Percentiles rank a stretch among this genome's conserved stretches.
Evolutionary conservation across 2,888 invertebrate species (phyloP).

Genomic region (Lasioglossum leucozonium): DNA sequence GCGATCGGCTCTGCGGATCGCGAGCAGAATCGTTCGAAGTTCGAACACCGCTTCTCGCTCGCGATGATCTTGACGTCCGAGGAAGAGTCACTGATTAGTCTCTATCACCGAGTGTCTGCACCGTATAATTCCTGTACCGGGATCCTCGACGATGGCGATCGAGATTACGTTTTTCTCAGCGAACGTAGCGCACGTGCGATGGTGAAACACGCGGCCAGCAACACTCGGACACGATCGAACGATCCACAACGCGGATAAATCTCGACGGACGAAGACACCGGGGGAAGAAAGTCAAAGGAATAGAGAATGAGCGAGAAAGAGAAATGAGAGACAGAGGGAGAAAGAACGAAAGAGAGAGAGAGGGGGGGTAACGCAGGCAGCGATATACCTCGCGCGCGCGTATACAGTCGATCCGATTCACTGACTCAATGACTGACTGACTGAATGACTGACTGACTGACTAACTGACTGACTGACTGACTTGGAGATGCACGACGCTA

Average conservation of each 20-base stretch:
- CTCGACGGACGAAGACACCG: neutral
- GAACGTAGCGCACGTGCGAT: slow-evolving; percentile 36
- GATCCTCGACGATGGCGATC: neutral
- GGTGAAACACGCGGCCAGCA: slow-evolving; percentile 29
- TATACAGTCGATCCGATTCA: slow-evolving; percentile 61
- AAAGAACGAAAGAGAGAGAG: neutral
- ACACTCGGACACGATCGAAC: slow-evolving; percentile 25
- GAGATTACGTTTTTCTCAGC: slow-evolving; percentile 13
- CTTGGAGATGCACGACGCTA: slow-evolving; percentile 76
- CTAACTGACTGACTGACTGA: slow-evolving; percentile 73
- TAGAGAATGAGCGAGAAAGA: slow-evolving; percentile 26
- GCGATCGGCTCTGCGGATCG: neutral
- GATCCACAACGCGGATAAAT: slow-evolving; percentile 36
- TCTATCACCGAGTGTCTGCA: neutral
- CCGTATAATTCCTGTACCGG: neutral
- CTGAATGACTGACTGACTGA: slow-evolving; percentile 67
- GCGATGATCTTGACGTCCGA: neutral
- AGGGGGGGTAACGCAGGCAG: neutral
- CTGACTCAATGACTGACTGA: slow-evolving; percentile 56
- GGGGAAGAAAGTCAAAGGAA: neutral
- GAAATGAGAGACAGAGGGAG: neutral
- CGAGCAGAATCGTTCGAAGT: neutral
- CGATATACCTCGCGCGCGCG: slow-evolving; percentile 63
- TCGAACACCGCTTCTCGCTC: neutral
- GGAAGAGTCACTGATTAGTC: neutral